Evolutionary conservation across 2,113 vertebrate species (phyloP).

Genomic region (Hippolais icterina): DNA sequence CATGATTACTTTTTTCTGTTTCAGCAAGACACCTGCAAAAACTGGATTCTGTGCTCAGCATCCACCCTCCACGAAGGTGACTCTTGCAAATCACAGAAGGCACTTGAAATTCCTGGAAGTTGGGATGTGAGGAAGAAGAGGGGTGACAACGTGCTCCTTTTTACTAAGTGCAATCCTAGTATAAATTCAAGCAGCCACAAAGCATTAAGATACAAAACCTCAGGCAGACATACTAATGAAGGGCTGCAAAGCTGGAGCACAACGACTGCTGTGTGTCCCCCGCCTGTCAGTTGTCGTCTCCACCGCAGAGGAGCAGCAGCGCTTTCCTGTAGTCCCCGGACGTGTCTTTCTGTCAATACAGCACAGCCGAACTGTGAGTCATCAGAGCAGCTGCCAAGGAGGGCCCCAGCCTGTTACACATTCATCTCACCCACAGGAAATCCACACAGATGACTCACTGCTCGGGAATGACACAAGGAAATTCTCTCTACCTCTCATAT

Average conservation of each 20-base stretch:
- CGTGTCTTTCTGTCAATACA: slow-evolving; percentile 84
- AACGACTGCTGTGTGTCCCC: not conserved
- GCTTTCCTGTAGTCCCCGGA: slow-evolving; percentile 91
- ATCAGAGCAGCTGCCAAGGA: not conserved
- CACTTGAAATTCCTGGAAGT: not conserved
- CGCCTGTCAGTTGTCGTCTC: slow-evolving; percentile 78
- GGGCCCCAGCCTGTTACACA: not conserved
- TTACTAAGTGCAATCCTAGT: not conserved
- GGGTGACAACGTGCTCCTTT: not conserved
- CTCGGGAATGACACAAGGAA: not conserved
- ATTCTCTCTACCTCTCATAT: not conserved
- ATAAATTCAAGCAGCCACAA: not conserved
- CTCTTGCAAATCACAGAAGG: not conserved
- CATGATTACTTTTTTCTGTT: not conserved
- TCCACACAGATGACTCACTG: not conserved
- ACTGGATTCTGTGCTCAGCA: not conserved
- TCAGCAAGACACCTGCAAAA: not conserved
- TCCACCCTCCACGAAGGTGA: not conserved
- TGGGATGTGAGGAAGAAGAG: not conserved
- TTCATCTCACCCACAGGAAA: slow-evolving; percentile 1
- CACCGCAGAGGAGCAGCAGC: slow-evolving; percentile 88
- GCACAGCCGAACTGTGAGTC: slow-evolving; percentile 45
- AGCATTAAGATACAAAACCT: not conserved
- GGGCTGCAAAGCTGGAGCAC: slow-evolving; percentile 28
- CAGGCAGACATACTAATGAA: not conserved